These are phyloP conservation scores for Drosophila ercepeae DNA, from an alignment of 1,140 invertebrate species.

Conservation along the genomic window DNA sequence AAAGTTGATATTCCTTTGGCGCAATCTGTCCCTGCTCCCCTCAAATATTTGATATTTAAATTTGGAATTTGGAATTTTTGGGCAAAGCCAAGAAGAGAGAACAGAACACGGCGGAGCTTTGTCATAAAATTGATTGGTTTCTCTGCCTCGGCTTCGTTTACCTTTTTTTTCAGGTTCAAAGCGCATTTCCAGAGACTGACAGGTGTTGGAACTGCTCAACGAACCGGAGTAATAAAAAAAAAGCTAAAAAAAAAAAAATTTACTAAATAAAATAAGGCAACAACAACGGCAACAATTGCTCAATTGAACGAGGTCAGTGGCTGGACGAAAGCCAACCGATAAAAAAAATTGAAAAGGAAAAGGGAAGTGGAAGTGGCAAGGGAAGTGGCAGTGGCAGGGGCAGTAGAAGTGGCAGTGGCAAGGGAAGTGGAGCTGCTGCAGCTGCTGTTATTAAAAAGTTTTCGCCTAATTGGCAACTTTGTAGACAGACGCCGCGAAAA, in stretches of 20 bases:
- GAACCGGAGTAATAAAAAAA: too few species aligned
- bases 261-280: conserved; percentile 28
- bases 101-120: conserved; percentile 42
- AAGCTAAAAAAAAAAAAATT: conserved; percentile 3
- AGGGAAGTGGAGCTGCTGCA: conserved; percentile 29
- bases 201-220: conserved; percentile 50
- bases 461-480: conserved; percentile 75
- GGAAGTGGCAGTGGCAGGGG: conserved; percentile 7
- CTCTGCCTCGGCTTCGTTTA: background rate
- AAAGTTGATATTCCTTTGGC: conserved; percentile 44
- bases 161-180: conserved; percentile 58
- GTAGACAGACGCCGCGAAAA: conserved; percentile 53
- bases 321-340: conserved; percentile 24
- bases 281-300: conserved; percentile 43
- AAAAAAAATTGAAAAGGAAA: conserved; percentile 14
- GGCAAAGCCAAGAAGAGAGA: conserved; percentile 17
- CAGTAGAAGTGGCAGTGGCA: conserved; percentile 12
- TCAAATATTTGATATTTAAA: conserved; percentile 68
- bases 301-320: conserved; percentile 62
- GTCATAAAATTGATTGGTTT: conserved; percentile 69
- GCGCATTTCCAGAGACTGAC: conserved; percentile 41
- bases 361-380: conserved; percentile 15
- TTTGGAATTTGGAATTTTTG: conserved; percentile 32
- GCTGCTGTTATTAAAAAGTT: conserved; percentile 65
- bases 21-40: background rate